Evolutionary conservation across 1,140 invertebrate species (phyloP), one percentile per base, ranked within the genome.

Genomic region (Anoplophora glabripennis): DNA sequence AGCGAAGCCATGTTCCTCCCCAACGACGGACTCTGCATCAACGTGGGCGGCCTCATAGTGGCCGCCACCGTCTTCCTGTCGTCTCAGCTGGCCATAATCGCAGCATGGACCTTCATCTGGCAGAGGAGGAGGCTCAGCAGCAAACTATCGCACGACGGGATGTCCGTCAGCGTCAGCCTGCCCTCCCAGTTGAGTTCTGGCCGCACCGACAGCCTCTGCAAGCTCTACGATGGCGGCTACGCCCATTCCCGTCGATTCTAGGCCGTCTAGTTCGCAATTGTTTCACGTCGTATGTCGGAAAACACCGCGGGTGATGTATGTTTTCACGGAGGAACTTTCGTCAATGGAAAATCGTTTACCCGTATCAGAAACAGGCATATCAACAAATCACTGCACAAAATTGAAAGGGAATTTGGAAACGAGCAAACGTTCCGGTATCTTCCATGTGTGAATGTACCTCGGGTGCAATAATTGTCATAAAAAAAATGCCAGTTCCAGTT

Each of bases 61-160:
- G 89, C 89, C 10, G 87, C 86, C n/a, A 86, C 88, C 1, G 83
- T 91, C 35, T 93, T 94, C 78, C 77, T 93, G 57, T 83, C 89
- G 9, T 89, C 87, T 1, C 90, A 93, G 77, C 81, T 93, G 69
- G 86, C 88, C 55, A 84, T 93, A 40, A 86, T 93, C 52, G 86
- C 89, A 11, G 88, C 85, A 37, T 93, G 89, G 89, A 87, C 89
- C 51, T 89, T 89, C 72, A 85, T 88, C 72, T 92, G 89, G 85
- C 89, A 91, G 70, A 83, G 89, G 59, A 83, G 87, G 64, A 83
- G 87, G 51, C 81, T 84, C 57, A 79, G 81, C 48, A 80, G 80
- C 59, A 75, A 79, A 61, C 64, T 76, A 61, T 77, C 78, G 58
- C 77, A 79, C 54, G 82, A 83, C 61, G 78, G 76, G 1, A 77